A percentile compares a stretch with the other conserved stretches of the same genome.
phyloP scores from a whole-genome alignment of 2,888 invertebrate genomes.

The Amblyteles armatorius region DNA sequence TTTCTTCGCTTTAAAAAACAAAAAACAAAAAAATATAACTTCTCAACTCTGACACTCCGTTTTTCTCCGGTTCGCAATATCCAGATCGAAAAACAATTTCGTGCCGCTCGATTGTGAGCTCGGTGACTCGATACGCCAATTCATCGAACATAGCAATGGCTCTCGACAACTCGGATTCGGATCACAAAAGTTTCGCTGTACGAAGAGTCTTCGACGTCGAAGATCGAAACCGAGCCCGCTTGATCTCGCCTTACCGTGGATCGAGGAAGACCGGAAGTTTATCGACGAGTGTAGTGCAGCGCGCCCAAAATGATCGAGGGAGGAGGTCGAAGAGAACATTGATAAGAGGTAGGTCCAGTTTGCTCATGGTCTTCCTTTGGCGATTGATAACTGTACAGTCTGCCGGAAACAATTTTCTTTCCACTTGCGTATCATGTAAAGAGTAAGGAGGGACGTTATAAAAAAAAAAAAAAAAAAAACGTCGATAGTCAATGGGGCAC shows the following conservation, averaged over 20 bases:
- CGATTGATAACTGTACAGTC: neutral
- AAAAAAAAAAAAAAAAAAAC: neutral
- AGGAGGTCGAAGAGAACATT: neutral
- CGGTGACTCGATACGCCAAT: too few relatives aligned
- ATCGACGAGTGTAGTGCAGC: slow-evolving; percentile 16
- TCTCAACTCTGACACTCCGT: too few relatives aligned
- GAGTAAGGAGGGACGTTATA: too few relatives aligned
- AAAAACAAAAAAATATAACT: too few relatives aligned
- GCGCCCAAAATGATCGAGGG: neutral
- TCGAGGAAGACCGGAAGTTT: neutral
- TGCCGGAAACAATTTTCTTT: neutral
- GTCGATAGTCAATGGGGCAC: neutral
- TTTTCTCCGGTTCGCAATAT: too few relatives aligned
- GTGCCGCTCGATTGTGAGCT: too few relatives aligned
- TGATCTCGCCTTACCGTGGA: neutral
- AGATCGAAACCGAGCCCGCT: neutral
- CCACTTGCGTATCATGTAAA: neutral
- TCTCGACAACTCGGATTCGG: too few relatives aligned
- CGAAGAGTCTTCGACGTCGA: neutral
- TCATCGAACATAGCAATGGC: too few relatives aligned
- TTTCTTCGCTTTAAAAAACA: too few relatives aligned
- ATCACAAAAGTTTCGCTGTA: too few relatives aligned
- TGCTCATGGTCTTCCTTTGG: neutral
- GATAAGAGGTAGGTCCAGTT: neutral
- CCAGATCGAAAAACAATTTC: neutral